Conservation (phyloP, 2,113 vertebrate species). For the Apteryx mantelli region DNA sequence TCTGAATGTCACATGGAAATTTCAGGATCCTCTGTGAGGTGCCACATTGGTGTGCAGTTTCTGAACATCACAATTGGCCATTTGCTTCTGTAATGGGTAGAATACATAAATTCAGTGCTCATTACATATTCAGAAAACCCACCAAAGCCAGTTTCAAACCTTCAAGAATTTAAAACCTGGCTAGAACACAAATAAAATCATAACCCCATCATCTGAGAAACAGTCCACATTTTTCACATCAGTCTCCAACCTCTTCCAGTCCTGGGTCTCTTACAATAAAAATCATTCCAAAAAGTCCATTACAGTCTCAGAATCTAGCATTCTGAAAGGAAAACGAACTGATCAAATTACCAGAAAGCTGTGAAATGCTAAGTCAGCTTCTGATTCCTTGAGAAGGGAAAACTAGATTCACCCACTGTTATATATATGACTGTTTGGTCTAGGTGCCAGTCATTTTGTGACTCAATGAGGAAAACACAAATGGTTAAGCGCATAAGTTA, state of each 20-base stretch:
- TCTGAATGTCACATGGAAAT: neutral
- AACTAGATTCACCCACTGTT: neutral
- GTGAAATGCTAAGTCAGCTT: neutral
- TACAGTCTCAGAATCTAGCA: neutral
- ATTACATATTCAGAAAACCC: neutral
- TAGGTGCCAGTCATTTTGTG: neutral
- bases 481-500: neutral
- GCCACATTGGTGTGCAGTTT: neutral
- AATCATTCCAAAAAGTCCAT: conserved; percentile 38
- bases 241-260: neutral
- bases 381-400: neutral
- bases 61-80: neutral
- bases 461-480: neutral
- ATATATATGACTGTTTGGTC: neutral
- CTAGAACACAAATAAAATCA: conserved; percentile 43
- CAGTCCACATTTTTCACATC: neutral
- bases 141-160: neutral
- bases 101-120: neutral
- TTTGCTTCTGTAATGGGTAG: neutral
- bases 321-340: neutral
- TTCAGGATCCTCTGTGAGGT: neutral
- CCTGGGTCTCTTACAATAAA: neutral
- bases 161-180: conserved; percentile 9
- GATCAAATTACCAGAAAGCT: neutral
- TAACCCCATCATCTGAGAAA: conserved; percentile 9